These are phyloP conservation scores for Drosophila littoralis DNA, from an alignment of 1,140 invertebrate genomes.

Conservation along the genomic window DNA sequence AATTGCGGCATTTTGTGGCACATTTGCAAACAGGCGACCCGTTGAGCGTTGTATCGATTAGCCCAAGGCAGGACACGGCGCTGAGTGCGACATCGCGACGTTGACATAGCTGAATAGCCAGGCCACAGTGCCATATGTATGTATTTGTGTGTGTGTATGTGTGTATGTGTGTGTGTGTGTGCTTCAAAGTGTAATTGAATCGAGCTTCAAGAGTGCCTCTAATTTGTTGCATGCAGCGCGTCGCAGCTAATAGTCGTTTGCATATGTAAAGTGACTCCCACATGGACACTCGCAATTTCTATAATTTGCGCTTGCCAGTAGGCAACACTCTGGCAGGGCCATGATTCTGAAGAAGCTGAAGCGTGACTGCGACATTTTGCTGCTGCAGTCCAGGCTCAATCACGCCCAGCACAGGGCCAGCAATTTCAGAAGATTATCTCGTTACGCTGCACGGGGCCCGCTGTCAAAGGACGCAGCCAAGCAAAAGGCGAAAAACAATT, in stretches of 20 bases:
- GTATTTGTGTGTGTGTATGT: background rate
- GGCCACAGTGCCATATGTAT: conserved; percentile 8
- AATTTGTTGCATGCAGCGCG: conserved; percentile 37
- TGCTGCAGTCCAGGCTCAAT: conserved; percentile 8
- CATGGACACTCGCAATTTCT: conserved; percentile 49
- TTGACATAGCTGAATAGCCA: conserved; percentile 27
- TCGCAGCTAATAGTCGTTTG: background rate
- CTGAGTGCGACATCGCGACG: conserved; percentile 38
- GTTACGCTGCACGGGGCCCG: conserved; percentile 28
- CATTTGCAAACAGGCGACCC: conserved; percentile 69
- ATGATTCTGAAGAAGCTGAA: background rate
- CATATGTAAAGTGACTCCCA: conserved; percentile 13
- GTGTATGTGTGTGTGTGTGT: background rate
- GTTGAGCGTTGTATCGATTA: conserved; percentile 72
- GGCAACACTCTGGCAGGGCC: conserved; percentile 32
- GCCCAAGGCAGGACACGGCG: conserved; percentile 57
- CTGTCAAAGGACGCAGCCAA: conserved; percentile 64
- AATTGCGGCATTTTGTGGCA: conserved; percentile 81
- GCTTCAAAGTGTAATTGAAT: conserved; percentile 58
- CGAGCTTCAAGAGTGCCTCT: conserved; percentile 8
- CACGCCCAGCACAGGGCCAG: conserved; percentile 3
- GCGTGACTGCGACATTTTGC: conserved; percentile 1
- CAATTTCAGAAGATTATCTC: conserved; percentile 68
- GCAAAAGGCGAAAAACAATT: conserved; percentile 72
- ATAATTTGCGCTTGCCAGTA: conserved; percentile 57